These are phyloP conservation scores for Pteropus rufus DNA, from an alignment of 2,797 vertebrate species.

Conservation along the genomic window DNA sequence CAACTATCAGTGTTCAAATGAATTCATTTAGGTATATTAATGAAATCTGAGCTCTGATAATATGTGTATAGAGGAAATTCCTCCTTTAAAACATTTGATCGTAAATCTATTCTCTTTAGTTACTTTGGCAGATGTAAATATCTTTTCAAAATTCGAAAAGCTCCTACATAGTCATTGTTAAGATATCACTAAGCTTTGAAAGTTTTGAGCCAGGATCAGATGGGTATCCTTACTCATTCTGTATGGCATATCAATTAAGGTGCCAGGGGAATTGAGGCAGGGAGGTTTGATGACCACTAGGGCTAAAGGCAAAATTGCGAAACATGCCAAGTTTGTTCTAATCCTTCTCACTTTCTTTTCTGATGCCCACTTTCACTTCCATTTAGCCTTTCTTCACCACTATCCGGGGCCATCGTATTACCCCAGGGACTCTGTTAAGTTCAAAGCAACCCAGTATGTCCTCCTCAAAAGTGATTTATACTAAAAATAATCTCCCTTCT, in stretches of 20 bases:
- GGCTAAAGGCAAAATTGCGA: neutral
- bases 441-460: neutral
- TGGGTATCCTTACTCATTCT: neutral
- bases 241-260: neutral
- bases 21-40: constrained; percentile 16
- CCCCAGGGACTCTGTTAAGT: neutral
- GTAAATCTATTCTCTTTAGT: neutral
- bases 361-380: neutral
- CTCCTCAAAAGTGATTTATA: neutral
- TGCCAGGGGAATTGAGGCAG: neutral
- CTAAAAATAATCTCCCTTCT: neutral
- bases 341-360: neutral
- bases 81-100: constrained; percentile 1
- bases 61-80: constrained; percentile 26
- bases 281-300: neutral
- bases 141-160: constrained; percentile 39
- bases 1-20: neutral
- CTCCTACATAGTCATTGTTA: neutral
- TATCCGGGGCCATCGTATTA: neutral
- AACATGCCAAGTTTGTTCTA: neutral
- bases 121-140: constrained; percentile 7
- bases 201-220: neutral
- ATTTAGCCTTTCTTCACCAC: neutral
- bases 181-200: neutral
- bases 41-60: neutral